Base-by-base conservation (phyloP, 2,888 invertebrate genomes). In the Platynereis dumerilii region DNA sequence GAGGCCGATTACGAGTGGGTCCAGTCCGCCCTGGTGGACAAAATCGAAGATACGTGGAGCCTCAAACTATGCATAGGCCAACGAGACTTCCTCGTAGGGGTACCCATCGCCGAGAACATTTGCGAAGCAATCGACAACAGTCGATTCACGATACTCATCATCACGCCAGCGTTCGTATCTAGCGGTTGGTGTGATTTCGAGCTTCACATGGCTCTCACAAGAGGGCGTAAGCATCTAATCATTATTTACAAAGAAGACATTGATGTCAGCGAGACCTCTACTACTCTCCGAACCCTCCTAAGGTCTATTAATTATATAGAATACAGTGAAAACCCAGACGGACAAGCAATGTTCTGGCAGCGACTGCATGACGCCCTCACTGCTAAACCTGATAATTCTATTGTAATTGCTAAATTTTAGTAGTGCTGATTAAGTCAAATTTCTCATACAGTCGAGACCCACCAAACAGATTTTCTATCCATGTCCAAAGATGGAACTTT, bases 1-100 rank as follows among this genome's bases (percentile, higher is more conserved):
- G 48, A 48, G 22, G 48, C n/a, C n/a, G 48, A 48, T n/a, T n/a
- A 48, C 17, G 48, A n/a, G 17, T 48, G 48, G 48, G 22, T 48
- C 3, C n/a, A 5, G 7, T 10, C 5, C 22, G 7, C 20, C 3
- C 17, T 48, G 17, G 7, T 20, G 7, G 20, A n/a, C 7, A 48
- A 48, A n/a, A n/a, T 48, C 5, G 48, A 48, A 22, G 48, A 48
- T 3, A 5, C n/a, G 3, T 48, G 48, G 48, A 22, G 17, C 17
- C 7, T 48, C 22, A 22, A n/a, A n/a, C n/a, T 48, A 22, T 48
- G 48, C n/a, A n/a, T 48, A 10, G 48, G 48, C 3, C n/a, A 48
- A n/a, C 7, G 48, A 48, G 48, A 48, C 17, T 48, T 48, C 22
- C 5, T 48, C 3, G 20, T 22, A 10, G 48, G 48, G 7, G n/a